phyloP scores from a whole-genome alignment of 2,797 vertebrate species.

The Melanitta fusca region DNA sequence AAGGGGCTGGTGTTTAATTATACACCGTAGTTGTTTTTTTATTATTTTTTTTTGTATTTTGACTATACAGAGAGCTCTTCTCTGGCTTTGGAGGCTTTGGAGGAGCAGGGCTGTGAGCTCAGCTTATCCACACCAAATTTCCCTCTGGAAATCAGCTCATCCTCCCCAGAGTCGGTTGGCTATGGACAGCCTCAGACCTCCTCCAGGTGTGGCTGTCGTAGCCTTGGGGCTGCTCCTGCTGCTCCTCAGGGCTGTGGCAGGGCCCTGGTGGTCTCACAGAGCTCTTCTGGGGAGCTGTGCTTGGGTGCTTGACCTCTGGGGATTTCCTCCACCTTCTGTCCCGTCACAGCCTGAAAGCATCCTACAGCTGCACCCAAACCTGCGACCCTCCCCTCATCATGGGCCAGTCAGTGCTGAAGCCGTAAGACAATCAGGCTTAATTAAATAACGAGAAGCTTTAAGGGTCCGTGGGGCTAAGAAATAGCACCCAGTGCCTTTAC shows the following conservation, averaged over 20 bases:
- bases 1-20: neutral
- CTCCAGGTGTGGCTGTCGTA: neutral
- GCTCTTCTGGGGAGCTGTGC: neutral
- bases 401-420: neutral
- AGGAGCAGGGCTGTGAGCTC: neutral
- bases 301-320: neutral
- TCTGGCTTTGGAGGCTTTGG: neutral
- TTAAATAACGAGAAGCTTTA: neutral
- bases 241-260: neutral
- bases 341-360: neutral
- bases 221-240: neutral
- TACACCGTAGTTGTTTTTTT: too few species aligned
- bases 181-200: fast-evolving
- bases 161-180: neutral
- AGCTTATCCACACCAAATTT: neutral
- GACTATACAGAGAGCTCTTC: neutral
- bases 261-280: neutral
- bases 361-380: neutral
- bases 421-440: neutral
- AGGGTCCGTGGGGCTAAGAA: fast-evolving
- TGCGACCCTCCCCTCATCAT: neutral
- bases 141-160: neutral
- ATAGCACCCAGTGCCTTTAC: neutral
- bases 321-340: neutral
- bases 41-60: too few species aligned